phyloP scores from a whole-genome alignment of 2,888 invertebrate genomes.

The Trichopoda pennipes region DNA sequence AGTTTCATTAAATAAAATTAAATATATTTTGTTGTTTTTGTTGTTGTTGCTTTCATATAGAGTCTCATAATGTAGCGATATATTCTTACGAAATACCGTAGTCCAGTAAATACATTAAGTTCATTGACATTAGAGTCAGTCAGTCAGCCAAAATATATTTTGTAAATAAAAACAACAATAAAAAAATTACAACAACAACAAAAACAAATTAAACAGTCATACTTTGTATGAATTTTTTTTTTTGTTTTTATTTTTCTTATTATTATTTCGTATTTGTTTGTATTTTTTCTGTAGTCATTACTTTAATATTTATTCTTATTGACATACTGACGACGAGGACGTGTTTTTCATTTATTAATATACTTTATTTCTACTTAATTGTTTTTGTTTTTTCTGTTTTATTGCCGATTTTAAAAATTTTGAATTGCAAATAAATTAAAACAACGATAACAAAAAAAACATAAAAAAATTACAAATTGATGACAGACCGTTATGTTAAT shows the following conservation, averaged over 20 bases:
- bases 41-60: conserved; percentile 49
- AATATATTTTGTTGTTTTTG: conserved; percentile 34
- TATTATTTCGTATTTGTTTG: conserved; percentile 13
- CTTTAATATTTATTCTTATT: conserved; percentile 59
- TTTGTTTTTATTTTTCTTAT: conserved; percentile 11
- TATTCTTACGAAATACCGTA: conserved; percentile 67
- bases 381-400: conserved; percentile 33
- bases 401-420: conserved; percentile 47
- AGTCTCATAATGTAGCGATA: conserved; percentile 65
- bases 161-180: conserved; percentile 41
- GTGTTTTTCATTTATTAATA: conserved; percentile 49
- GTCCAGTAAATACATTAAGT: conserved; percentile 65
- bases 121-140: conserved; percentile 65
- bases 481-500: conserved; percentile 54
- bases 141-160: conserved; percentile 61
- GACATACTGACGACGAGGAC: conserved; percentile 56
- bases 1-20: conserved; percentile 60
- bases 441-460: neutral
- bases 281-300: conserved; percentile 11
- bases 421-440: conserved; percentile 9
- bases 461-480: conserved; percentile 32
- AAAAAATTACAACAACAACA: conserved; percentile 14
- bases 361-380: conserved; percentile 38
- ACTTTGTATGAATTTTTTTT: conserved; percentile 47
- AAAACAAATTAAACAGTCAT: conserved; percentile 57